Percentiles rank a stretch among this genome's conserved stretches.
phyloP scores from a whole-genome alignment of 2,113 vertebrate species.

The Macaca nemestrina region DNA sequence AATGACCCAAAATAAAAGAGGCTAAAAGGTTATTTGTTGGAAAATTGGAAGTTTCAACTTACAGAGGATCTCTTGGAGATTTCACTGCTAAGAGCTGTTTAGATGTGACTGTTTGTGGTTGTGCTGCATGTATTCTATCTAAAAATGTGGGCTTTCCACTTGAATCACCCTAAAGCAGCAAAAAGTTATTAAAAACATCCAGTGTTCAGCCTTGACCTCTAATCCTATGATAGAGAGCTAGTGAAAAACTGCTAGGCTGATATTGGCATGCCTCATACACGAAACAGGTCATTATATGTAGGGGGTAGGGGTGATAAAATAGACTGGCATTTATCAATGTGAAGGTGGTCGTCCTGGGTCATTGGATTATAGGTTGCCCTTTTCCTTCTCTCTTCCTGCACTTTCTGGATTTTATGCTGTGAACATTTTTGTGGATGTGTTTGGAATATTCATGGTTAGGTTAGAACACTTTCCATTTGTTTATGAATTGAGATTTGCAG shows the following conservation, averaged over 20 bases:
- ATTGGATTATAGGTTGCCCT: not conserved
- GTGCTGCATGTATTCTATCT: not conserved
- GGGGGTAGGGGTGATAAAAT: rapidly evolving
- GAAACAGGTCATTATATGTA: rapidly evolving
- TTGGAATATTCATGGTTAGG: not conserved
- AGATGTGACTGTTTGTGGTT: not conserved
- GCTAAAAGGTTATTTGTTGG: constrained; percentile 48
- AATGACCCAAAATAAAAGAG: constrained; percentile 36
- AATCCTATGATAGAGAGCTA: not conserved
- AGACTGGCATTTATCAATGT: not conserved
- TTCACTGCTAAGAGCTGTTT: constrained; percentile 39
- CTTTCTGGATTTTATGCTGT: not conserved
- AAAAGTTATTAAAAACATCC: not conserved
- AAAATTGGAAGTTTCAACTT: constrained; percentile 57
- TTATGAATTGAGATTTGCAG: not conserved
- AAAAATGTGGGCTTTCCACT: constrained; percentile 45
- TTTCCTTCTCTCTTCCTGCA: not conserved
- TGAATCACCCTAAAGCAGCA: not conserved
- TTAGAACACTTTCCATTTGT: not conserved
- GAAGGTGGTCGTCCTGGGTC: not conserved
- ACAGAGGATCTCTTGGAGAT: not conserved
- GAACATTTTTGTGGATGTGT: not conserved
- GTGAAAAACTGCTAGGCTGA: not conserved
- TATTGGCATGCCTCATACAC: rapidly evolving
- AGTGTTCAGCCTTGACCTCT: not conserved